Conservation (phyloP, 2,113 vertebrate species). For the Ibidorhyncha struthersii region DNA sequence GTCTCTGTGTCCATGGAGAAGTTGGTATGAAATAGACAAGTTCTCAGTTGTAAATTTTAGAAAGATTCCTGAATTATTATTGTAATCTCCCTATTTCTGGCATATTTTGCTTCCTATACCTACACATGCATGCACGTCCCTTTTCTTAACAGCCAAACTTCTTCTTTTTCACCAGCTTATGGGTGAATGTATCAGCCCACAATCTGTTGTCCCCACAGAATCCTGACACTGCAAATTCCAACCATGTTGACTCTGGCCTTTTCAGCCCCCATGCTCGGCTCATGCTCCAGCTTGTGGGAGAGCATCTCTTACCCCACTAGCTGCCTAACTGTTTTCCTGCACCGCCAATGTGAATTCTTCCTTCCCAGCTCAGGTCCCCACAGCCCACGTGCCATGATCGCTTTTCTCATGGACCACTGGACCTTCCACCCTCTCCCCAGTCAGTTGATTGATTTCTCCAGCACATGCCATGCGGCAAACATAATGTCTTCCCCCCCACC, state of each 20-base stretch:
- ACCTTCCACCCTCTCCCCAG: background rate
- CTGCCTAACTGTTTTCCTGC: background rate
- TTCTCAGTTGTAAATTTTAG: background rate
- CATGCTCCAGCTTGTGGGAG: rapidly evolving
- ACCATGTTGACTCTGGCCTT: rapidly evolving
- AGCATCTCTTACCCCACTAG: background rate
- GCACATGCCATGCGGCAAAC: background rate
- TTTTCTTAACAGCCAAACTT: background rate
- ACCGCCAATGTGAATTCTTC: rapidly evolving
- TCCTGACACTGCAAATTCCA: background rate
- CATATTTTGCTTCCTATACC: background rate
- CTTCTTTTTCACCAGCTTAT: background rate
- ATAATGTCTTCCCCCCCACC: background rate
- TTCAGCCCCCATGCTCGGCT: rapidly evolving
- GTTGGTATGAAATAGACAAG: background rate
- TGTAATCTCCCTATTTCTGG: background rate
- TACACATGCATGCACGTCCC: rapidly evolving
- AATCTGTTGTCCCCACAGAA: background rate
- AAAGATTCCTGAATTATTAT: background rate
- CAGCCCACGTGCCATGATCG: rapidly evolving
- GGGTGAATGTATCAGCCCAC: background rate
- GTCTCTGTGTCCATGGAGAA: background rate
- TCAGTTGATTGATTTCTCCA: background rate
- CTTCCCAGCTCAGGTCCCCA: background rate
- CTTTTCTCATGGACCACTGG: background rate